A percentile compares a stretch with the other conserved stretches of the same genome.
These are phyloP conservation scores for Chalcis sispes DNA, from an alignment of 2,888 invertebrate species.

Conservation along the genomic window DNA sequence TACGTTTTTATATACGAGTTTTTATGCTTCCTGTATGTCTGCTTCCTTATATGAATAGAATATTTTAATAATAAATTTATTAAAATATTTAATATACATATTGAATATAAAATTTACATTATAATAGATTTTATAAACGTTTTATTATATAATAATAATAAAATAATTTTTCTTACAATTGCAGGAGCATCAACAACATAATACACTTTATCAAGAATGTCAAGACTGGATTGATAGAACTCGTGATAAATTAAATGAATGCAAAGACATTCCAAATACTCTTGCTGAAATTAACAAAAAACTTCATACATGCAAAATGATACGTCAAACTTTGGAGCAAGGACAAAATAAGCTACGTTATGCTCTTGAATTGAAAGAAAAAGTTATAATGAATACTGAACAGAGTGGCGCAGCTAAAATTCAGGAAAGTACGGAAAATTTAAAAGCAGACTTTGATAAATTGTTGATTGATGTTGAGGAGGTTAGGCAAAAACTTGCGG, in stretches of 20 bases:
- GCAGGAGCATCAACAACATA: slow-evolving; percentile 95
- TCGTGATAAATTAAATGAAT: slow-evolving; percentile 89
- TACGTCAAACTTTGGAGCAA: slow-evolving; percentile 94
- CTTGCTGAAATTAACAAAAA: slow-evolving; percentile 91
- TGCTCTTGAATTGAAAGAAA: slow-evolving; percentile 92
- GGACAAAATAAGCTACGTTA: slow-evolving; percentile 92
- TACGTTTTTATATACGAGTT: too few species aligned
- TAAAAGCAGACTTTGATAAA: slow-evolving; percentile 94
- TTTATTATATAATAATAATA: not conserved
- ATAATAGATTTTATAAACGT: not conserved
- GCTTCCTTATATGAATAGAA: too few species aligned
- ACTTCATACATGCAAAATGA: slow-evolving; percentile 89
- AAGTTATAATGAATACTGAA: slow-evolving; percentile 95
- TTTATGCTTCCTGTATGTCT: too few species aligned
- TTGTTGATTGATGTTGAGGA: slow-evolving; percentile 89
- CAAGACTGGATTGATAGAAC: slow-evolving; percentile 95
- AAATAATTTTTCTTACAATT: not conserved
- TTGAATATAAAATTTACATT: not conserved
- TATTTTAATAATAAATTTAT: not conserved
- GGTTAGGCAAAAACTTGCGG: slow-evolving; percentile 85
- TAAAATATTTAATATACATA: not conserved
- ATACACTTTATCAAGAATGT: slow-evolving; percentile 93
- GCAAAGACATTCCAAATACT: slow-evolving; percentile 88
- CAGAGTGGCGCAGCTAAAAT: slow-evolving; percentile 91
- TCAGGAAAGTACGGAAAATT: slow-evolving; percentile 92